phyloP scores from a whole-genome alignment of 2,797 vertebrate genomes.

The Gambusia yucatana region DNA sequence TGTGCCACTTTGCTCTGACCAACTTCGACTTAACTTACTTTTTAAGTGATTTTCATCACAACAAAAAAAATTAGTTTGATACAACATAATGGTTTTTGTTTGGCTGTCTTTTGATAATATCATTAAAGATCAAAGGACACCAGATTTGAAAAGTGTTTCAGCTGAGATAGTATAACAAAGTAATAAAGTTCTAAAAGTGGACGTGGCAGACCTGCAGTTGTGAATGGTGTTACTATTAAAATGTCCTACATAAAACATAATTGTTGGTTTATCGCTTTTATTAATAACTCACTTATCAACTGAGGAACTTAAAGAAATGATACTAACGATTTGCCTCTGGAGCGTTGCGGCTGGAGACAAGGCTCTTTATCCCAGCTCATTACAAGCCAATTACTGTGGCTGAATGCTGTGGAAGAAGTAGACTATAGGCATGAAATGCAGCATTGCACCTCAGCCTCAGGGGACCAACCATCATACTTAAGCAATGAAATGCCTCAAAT shows the following conservation, averaged over 20 bases:
- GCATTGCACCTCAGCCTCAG: constrained; percentile 46
- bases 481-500: constrained; percentile 24
- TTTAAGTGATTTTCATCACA: not conserved
- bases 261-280: constrained; percentile 15
- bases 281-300: constrained; percentile 39
- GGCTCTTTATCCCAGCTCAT: constrained; percentile 52
- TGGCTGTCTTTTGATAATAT: constrained; percentile 28
- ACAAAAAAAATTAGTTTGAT: not conserved
- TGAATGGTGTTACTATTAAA: constrained; percentile 43
- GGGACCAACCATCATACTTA: constrained; percentile 48
- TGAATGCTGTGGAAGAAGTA: constrained; percentile 48
- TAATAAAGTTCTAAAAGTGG: constrained; percentile 39
- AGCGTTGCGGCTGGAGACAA: constrained; percentile 30
- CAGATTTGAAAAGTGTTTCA: constrained; percentile 63
- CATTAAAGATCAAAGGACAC: constrained; percentile 41
- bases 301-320: constrained; percentile 33
- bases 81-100: constrained; percentile 10
- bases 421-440: constrained; percentile 59
- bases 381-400: constrained; percentile 65
- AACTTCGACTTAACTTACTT: not conserved
- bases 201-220: constrained; percentile 27
- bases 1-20: not conserved
- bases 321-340: constrained; percentile 38
- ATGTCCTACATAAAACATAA: not conserved
- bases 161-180: constrained; percentile 54